Evolutionary conservation across 2,888 invertebrate species (phyloP).

Genomic region (Formica aserva): DNA sequence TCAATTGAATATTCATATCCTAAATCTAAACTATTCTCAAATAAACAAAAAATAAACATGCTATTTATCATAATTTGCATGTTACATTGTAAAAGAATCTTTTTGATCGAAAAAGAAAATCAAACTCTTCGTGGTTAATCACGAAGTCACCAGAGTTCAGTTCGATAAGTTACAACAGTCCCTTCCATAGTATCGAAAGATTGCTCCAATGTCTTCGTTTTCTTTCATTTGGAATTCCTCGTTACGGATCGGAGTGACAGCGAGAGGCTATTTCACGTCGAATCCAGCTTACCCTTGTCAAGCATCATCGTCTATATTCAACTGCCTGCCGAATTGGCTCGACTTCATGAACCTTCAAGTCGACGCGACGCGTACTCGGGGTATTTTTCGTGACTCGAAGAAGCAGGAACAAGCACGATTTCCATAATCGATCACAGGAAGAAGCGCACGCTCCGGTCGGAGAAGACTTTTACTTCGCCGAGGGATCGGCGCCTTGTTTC

Average conservation of each 20-base stretch:
- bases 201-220: constrained; percentile 1
- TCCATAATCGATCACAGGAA: constrained; percentile 72
- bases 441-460: constrained; percentile 34
- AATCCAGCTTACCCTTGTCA: constrained; percentile 44
- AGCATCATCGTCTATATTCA: constrained; percentile 50
- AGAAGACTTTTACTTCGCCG: constrained; percentile 48
- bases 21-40: not conserved
- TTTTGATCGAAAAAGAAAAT: not conserved
- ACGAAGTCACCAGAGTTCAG: not conserved
- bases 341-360: constrained; percentile 41
- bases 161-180: not conserved
- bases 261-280: constrained; percentile 44
- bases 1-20: not conserved
- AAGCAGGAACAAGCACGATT: constrained; percentile 61
- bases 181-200: not conserved
- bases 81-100: not conserved
- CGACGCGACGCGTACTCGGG: constrained; percentile 58
- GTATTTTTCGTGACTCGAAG: constrained; percentile 55
- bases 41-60: not conserved
- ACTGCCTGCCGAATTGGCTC: constrained; percentile 49
- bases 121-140: not conserved
- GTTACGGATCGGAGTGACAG: constrained; percentile 43
- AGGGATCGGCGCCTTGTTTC: constrained; percentile 56
- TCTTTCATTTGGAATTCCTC: constrained; percentile 39
- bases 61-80: not conserved